phyloP scores from a whole-genome alignment of 2,888 invertebrate species.

The Drosophila leonis region DNA sequence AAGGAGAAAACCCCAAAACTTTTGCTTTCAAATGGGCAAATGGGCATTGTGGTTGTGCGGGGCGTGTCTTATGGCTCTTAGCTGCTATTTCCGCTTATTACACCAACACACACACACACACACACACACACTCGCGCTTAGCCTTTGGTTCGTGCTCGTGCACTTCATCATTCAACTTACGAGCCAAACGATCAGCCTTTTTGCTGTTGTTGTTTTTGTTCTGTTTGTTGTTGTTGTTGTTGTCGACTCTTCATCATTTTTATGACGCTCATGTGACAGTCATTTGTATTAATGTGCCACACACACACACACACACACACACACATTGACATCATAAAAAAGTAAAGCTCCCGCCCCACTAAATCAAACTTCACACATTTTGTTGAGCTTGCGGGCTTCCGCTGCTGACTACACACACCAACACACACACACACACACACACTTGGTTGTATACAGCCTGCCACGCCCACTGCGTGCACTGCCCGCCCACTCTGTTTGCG shows the following conservation, averaged over 20 bases:
- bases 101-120: constrained; percentile 35
- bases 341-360: constrained; percentile 38
- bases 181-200: constrained; percentile 60
- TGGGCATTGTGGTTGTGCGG: constrained; percentile 19
- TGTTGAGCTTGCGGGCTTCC: constrained; percentile 54
- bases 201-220: constrained; percentile 27
- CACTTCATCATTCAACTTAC: constrained; percentile 56
- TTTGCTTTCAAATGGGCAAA: constrained; percentile 28
- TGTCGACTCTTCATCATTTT: constrained; percentile 72
- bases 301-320: constrained; percentile 43
- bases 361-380: constrained; percentile 67
- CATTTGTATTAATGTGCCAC: constrained; percentile 75
- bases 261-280: constrained; percentile 79
- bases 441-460: not conserved
- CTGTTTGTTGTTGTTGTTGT: constrained; percentile 23
- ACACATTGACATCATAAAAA: constrained; percentile 38
- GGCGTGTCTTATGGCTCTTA: constrained; percentile 42
- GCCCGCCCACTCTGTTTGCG: constrained; percentile 64
- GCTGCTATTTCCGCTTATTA: constrained; percentile 65
- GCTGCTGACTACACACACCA: constrained; percentile 22
- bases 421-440: constrained; percentile 10
- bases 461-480: constrained; percentile 13
- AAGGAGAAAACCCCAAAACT: constrained; percentile 12
- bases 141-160: constrained; percentile 44
- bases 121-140: not conserved